Percentiles rank a stretch among this genome's conserved stretches.
Evolutionary conservation across 2,888 invertebrate species (phyloP).

Genomic region (Aplocera efformata): DNA sequence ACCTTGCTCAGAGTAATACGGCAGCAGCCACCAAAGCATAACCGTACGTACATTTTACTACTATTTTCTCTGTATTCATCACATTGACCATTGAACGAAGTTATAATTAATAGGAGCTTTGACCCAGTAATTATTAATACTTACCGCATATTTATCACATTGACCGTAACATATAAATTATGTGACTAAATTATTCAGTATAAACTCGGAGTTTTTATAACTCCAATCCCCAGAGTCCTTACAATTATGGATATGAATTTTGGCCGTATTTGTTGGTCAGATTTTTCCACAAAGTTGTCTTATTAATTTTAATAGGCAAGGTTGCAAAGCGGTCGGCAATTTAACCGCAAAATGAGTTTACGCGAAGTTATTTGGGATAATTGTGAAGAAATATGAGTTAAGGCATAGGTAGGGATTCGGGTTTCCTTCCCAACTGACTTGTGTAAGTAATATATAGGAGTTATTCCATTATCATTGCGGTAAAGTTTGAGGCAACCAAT

Average conservation of each 20-base stretch:
- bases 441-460: too few species aligned
- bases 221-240: conserved; percentile 1
- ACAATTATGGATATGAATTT: conserved; percentile 22
- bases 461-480: too few species aligned
- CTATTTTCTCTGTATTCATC: too few species aligned
- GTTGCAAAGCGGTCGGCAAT: conserved; percentile 37
- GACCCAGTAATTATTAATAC: too few species aligned
- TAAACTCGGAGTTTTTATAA: neutral
- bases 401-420: conserved; percentile 31
- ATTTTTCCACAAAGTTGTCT: conserved; percentile 39
- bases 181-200: conserved; percentile 1
- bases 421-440: conserved; percentile 24
- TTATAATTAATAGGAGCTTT: too few species aligned
- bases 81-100: too few species aligned
- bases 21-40: too few species aligned
- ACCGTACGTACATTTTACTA: too few species aligned
- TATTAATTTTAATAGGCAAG: conserved; percentile 48
- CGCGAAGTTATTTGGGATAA: conserved; percentile 49
- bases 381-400: conserved; percentile 45
- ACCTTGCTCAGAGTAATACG: too few species aligned
- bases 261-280: conserved; percentile 22
- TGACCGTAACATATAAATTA: too few species aligned
- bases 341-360: conserved; percentile 49
- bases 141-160: too few species aligned
- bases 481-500: too few species aligned